Evolutionary conservation across 2,113 vertebrate species (phyloP).

Genomic region (Chitala chitala): DNA sequence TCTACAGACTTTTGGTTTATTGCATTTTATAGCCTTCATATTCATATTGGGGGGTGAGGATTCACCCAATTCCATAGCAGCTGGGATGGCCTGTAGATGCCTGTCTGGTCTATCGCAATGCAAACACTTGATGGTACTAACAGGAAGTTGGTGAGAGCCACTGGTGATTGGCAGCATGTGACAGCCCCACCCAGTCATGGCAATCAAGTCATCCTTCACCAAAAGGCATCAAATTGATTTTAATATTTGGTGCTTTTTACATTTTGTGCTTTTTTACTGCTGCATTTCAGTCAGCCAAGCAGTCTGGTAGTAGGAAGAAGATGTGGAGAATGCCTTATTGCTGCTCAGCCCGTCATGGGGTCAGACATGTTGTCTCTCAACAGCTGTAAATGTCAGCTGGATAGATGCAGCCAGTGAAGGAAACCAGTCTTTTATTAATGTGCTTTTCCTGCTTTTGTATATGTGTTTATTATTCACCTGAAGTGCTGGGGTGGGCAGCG

Average conservation of each 20-base stretch:
- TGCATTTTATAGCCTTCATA: too few species aligned
- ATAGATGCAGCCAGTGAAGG: background rate
- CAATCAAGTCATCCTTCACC: too few species aligned
- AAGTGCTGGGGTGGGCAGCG: too few species aligned
- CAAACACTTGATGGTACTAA: background rate
- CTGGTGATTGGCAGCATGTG: too few species aligned
- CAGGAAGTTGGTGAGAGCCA: too few species aligned
- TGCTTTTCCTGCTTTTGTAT: background rate
- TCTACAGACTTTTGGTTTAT: too few species aligned
- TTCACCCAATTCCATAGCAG: too few species aligned
- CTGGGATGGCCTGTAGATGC: background rate
- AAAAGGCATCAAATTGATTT: too few species aligned
- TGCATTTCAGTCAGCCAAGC: background rate
- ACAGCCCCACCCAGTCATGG: too few species aligned
- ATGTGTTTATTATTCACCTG: too few species aligned
- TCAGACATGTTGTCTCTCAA: background rate
- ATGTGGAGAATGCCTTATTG: background rate
- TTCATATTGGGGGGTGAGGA: too few species aligned
- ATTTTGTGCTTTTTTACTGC: background rate
- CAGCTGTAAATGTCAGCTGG: slow-evolving; percentile 9
- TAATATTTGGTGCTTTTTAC: background rate
- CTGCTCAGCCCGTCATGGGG: background rate
- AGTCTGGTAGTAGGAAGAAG: too few species aligned
- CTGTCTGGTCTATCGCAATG: background rate
- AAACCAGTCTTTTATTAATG: background rate